Base-by-base conservation (phyloP, 2,113 vertebrate species). In the Thunnus maccoyii region DNA sequence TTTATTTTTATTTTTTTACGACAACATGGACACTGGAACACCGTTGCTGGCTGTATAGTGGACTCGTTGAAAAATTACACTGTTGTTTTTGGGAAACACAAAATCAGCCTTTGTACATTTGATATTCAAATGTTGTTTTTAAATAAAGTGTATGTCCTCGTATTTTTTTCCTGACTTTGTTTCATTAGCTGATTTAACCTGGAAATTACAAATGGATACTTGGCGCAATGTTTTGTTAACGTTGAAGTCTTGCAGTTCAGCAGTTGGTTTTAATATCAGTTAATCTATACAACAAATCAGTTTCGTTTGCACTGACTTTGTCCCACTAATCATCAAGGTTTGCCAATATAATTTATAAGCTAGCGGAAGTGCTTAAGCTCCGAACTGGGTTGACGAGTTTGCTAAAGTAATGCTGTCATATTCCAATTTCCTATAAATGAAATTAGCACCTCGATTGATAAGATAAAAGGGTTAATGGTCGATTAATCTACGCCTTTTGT, bases 81-180 rank as follows among this genome's bases (percentile, higher is more conserved):
- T 72, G 78, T 76, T 85, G 16, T 85, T 88, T 83, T 88, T 57
- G 41, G 68, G 72, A 72, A 79, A 32, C 12, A 48, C 50, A 22
- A 86, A 87, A 82, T 67, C 72, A 70, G 85, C 61, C 46, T 80
- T 79, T 94, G 91, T 92, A 91, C 80, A 72, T 87, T 92, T 91
- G 60, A 86, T 72, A 76, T 90, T 88, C 70, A 81, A 86, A 88
- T 92, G 88, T 78, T 93, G 86, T 92, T 89, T 80, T 91, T 89
- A 78, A 94, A 94, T 94, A 94, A 94, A 94, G 76, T 91, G 63
- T 91, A 82, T 91, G 66, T 71, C 27, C 16, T 86, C 52, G 47
- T 80, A 86, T 81, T 87, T 92, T 85, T 77, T 63, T 18, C 65
- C 56, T 90, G 88, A 72, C 78, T 88, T 91, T 93, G 78, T 89